Evolutionary conservation across 2,797 vertebrate genomes (phyloP).

Genomic region (Enteromius paludinosus): DNA sequence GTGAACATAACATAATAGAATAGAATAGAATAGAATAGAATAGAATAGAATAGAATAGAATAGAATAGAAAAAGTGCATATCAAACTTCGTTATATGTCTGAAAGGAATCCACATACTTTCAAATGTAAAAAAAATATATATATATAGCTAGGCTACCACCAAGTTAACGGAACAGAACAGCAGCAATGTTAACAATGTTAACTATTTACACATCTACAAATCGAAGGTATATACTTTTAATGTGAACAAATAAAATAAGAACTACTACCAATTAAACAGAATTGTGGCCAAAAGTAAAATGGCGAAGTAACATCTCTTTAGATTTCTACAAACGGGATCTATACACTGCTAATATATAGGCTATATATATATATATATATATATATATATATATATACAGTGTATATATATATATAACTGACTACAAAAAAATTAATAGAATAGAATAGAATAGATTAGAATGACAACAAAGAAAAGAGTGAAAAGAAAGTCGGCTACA

Average conservation of each 20-base stretch:
- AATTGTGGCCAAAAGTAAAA: background rate
- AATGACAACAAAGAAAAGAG: background rate
- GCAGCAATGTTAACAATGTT: background rate
- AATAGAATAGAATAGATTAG: slow-evolving; percentile 5
- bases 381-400: too few relatives aligned
- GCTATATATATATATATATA: too few relatives aligned
- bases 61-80: too few relatives aligned
- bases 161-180: background rate
- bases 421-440: background rate
- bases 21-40: background rate
- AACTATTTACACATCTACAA: background rate
- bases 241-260: background rate
- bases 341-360: too few relatives aligned
- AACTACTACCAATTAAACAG: background rate
- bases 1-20: too few relatives aligned
- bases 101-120: background rate
- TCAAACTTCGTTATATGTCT: background rate
- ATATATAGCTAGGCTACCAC: too few relatives aligned
- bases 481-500: background rate
- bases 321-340: background rate
- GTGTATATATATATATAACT: too few relatives aligned
- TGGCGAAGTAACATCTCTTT: background rate
- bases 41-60: background rate
- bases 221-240: background rate
- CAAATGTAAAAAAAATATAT: background rate